Percentiles rank a stretch among this genome's conserved stretches.
Evolutionary conservation across 2,797 vertebrate species (phyloP).

Genomic region (Pagetopsis macropterus): DNA sequence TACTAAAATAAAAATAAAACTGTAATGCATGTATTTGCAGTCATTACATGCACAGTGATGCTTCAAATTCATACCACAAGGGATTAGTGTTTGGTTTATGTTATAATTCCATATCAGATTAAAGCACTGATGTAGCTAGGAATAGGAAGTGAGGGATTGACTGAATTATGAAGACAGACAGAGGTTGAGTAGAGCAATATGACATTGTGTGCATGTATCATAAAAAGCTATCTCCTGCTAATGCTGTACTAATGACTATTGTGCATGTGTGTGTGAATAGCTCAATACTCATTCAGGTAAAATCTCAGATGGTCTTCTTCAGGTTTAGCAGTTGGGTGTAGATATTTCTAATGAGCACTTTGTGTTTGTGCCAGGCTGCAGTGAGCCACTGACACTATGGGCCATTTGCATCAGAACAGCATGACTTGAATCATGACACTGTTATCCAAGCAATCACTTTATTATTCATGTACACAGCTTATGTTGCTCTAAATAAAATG

Average conservation of each 20-base stretch:
- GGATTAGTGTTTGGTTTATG: slow-evolving; percentile 60
- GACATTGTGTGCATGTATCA: not conserved
- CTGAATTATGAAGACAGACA: slow-evolving; percentile 25
- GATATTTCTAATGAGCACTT: slow-evolving; percentile 15
- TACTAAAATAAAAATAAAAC: not conserved
- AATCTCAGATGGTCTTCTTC: not conserved
- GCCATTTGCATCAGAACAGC: slow-evolving; percentile 21
- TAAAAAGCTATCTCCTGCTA: not conserved
- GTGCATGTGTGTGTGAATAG: slow-evolving; percentile 3
- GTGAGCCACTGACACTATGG: slow-evolving; percentile 19
- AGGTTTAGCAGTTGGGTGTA: slow-evolving; percentile 7
- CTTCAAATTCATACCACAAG: slow-evolving; percentile 38
- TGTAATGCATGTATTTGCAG: slow-evolving; percentile 2
- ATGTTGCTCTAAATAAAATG: slow-evolving; percentile 1
- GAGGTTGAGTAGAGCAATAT: slow-evolving; percentile 8
- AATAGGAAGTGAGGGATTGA: slow-evolving; percentile 23
- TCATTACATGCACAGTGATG: slow-evolving; percentile 22
- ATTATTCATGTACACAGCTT: slow-evolving; percentile 59
- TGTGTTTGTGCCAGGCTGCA: slow-evolving; percentile 42
- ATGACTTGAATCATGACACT: slow-evolving; percentile 43
- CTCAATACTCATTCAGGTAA: not conserved
- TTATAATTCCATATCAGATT: slow-evolving; percentile 64
- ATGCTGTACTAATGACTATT: not conserved
- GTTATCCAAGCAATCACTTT: slow-evolving; percentile 49
- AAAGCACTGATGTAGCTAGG: slow-evolving; percentile 54